Evolutionary conservation across 2,888 invertebrate species (phyloP).

Genomic region (Parnassius smintheus): DNA sequence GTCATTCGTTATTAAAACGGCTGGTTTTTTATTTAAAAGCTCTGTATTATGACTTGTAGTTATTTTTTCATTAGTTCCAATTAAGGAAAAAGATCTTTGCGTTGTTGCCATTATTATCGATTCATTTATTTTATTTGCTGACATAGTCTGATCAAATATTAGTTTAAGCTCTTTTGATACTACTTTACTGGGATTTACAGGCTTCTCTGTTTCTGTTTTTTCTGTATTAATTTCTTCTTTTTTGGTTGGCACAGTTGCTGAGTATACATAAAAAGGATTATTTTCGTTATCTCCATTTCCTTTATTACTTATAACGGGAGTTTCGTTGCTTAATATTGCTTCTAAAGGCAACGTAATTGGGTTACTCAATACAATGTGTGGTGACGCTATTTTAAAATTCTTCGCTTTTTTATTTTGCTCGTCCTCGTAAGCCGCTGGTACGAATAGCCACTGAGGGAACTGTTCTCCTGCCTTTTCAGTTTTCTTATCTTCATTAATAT

Average conservation of each 20-base stretch:
- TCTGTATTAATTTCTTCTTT: conserved; percentile 58
- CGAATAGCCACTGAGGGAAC: conserved; percentile 64
- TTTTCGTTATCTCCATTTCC: conserved; percentile 44
- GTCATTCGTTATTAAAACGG: conserved; percentile 25
- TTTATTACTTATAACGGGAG: conserved; percentile 56
- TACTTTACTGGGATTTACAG: conserved; percentile 58
- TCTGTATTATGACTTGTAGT: conserved; percentile 46
- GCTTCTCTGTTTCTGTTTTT: conserved; percentile 54
- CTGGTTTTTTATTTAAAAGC: conserved; percentile 40
- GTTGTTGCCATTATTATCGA: conserved; percentile 39
- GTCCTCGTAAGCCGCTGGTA: conserved; percentile 75
- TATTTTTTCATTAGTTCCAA: conserved; percentile 35
- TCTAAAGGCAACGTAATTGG: conserved; percentile 85
- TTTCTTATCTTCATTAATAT: conserved; percentile 65
- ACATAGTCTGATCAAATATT: conserved; percentile 43
- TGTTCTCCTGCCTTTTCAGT: conserved; percentile 47
- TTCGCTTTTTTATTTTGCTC: conserved; percentile 53
- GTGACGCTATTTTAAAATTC: conserved; percentile 64
- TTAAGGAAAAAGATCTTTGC: conserved; percentile 36
- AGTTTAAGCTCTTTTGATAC: conserved; percentile 54
- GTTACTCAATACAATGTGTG: conserved; percentile 67
- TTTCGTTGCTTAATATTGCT: conserved; percentile 83
- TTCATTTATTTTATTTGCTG: conserved; percentile 54
- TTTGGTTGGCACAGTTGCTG: conserved; percentile 58
- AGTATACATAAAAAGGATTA: conserved; percentile 73